phyloP scores from a whole-genome alignment of 2,888 invertebrate genomes.

The Cyclophora punctaria region DNA sequence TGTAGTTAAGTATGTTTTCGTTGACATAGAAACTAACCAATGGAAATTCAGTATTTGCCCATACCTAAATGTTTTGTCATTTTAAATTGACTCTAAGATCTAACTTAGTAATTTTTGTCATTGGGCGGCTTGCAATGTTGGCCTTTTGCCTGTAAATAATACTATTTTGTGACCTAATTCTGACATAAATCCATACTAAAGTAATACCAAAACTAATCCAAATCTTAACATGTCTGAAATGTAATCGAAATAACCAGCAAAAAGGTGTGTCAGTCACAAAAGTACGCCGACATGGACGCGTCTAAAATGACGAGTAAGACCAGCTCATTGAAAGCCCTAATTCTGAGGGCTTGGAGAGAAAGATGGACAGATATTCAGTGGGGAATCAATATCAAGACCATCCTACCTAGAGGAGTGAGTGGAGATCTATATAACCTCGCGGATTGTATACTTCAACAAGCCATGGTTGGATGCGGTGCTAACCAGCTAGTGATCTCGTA shows the following conservation, averaged over 20 bases:
- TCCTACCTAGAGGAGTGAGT: constrained; percentile 89
- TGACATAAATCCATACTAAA: too few species aligned
- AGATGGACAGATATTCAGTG: constrained; percentile 96
- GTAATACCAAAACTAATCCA: too few species aligned
- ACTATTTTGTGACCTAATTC: too few species aligned
- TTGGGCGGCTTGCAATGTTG: too few species aligned
- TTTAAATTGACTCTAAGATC: too few species aligned
- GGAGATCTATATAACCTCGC: constrained; percentile 95
- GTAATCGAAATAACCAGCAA: too few species aligned
- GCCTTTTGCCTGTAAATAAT: too few species aligned
- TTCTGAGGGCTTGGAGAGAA: constrained; percentile 94
- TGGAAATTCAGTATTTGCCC: neutral
- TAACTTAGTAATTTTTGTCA: too few species aligned
- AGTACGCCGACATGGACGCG: constrained; percentile 73
- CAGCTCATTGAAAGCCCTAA: constrained; percentile 84
- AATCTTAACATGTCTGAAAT: too few species aligned
- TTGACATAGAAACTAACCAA: neutral
- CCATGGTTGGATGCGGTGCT: constrained; percentile 93
- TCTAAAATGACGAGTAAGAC: constrained; percentile 89
- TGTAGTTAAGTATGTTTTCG: neutral
- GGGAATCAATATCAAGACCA: constrained; percentile 97
- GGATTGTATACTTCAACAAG: constrained; percentile 95
- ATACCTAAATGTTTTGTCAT: too few species aligned
- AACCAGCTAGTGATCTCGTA: constrained; percentile 94
- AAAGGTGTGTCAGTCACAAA: neutral